Conservation (phyloP, 1,140 invertebrate genomes). For the Solen grandis region DNA sequence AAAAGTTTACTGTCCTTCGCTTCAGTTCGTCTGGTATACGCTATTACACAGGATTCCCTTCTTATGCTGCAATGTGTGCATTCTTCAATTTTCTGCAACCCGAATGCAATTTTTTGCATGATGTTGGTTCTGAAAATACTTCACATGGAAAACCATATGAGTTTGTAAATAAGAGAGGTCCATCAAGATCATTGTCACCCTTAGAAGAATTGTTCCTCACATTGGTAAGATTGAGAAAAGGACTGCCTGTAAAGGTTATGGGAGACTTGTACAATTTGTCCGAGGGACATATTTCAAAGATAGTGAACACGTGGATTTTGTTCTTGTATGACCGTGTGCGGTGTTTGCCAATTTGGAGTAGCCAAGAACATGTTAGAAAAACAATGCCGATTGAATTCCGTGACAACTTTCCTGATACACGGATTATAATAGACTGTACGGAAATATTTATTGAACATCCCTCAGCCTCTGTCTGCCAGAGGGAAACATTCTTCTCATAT, state of each 20-base stretch:
- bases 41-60: neutral
- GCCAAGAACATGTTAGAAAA: too few species aligned
- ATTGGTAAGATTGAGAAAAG: neutral
- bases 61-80: neutral
- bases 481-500: constrained; percentile 31
- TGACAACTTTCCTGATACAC: constrained; percentile 2
- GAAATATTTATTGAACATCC: constrained; percentile 37
- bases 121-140: constrained; percentile 15
- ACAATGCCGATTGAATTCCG: too few species aligned
- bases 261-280: constrained; percentile 7
- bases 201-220: constrained; percentile 1
- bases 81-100: constrained; percentile 14
- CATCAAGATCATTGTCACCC: constrained; percentile 20
- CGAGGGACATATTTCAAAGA: constrained; percentile 5
- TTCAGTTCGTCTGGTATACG: neutral
- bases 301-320: constrained; percentile 12
- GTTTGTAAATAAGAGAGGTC: neutral
- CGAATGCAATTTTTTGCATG: constrained; percentile 20
- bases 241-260: too few species aligned
- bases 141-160: constrained; percentile 11
- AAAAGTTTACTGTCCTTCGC: constrained; percentile 1
- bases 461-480: constrained; percentile 22
- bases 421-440: constrained; percentile 25
- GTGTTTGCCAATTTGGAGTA: neutral
- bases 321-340: too few species aligned